Evolutionary conservation across 2,113 vertebrate genomes (phyloP).

Genomic region (Puntigrus tetrazona): DNA sequence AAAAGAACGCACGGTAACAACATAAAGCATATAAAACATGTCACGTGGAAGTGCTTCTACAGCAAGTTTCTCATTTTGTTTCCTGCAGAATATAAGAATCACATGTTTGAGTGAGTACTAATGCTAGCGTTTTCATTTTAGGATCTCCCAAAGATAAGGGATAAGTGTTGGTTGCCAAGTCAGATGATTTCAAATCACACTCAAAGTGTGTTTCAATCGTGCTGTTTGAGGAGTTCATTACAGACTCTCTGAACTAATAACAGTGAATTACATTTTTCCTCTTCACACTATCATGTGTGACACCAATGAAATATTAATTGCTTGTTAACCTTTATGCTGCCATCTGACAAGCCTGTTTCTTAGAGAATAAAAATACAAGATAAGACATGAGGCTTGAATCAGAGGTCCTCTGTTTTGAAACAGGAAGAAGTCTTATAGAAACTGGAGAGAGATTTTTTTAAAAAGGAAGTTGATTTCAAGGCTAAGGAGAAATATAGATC

Average conservation of each 20-base stretch:
- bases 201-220: not conserved
- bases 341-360: conserved; percentile 23
- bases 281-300: conserved; percentile 22
- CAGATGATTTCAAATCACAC: conserved; percentile 3
- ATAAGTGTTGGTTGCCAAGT: not conserved
- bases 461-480: conserved; percentile 37
- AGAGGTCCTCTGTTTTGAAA: conserved; percentile 42
- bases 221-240: not conserved
- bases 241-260: not conserved
- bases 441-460: conserved; percentile 47
- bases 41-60: not conserved
- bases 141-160: too few relatives aligned
- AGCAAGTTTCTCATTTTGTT: not conserved
- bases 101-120: not conserved
- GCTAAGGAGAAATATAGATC: conserved; percentile 41
- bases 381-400: conserved; percentile 8
- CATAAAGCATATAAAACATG: not conserved
- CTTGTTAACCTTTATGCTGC: conserved; percentile 28
- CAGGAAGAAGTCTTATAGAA: conserved; percentile 63
- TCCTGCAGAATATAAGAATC: not conserved
- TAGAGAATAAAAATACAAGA: conserved; percentile 38
- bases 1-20: not conserved
- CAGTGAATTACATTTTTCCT: conserved; percentile 21
- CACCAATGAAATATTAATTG: conserved; percentile 33
- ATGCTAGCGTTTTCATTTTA: not conserved